Percentiles rank a stretch among this genome's conserved stretches.
Evolutionary conservation across 2,888 invertebrate genomes (phyloP).

Genomic region (Digitonthophagus gazella): DNA sequence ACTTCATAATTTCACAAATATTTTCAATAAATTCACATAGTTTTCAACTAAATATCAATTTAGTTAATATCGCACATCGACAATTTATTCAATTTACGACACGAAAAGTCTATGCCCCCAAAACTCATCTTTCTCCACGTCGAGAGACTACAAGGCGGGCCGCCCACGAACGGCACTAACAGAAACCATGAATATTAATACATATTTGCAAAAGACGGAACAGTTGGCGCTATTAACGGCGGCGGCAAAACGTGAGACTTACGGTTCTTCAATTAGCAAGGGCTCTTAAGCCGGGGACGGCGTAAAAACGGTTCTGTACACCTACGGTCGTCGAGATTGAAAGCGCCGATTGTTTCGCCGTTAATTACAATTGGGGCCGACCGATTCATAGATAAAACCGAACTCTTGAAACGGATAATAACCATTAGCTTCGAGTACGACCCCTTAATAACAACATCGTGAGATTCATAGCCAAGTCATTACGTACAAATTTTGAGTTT

Average conservation of each 20-base stretch:
- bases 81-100: too few species aligned
- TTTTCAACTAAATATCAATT: too few species aligned
- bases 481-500: too few species aligned
- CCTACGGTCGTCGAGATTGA: conserved; percentile 13
- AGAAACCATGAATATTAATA: not conserved
- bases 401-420: conserved; percentile 9
- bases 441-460: too few species aligned
- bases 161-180: not conserved
- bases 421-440: conserved; percentile 4
- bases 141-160: not conserved
- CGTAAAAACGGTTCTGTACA: conserved; percentile 2
- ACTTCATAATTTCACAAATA: not conserved
- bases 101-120: not conserved
- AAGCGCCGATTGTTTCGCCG: conserved; percentile 13
- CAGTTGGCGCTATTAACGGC: not conserved
- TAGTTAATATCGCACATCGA: too few species aligned
- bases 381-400: not conserved
- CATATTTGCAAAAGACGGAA: not conserved
- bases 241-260: not conserved
- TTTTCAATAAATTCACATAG: too few species aligned
- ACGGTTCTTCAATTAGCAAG: not conserved
- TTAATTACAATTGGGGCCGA: conserved; percentile 9
- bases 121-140: not conserved
- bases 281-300: not conserved
- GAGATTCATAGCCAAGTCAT: too few species aligned